Conservation (phyloP, 2,113 vertebrate species). For the Hippolais icterina region DNA sequence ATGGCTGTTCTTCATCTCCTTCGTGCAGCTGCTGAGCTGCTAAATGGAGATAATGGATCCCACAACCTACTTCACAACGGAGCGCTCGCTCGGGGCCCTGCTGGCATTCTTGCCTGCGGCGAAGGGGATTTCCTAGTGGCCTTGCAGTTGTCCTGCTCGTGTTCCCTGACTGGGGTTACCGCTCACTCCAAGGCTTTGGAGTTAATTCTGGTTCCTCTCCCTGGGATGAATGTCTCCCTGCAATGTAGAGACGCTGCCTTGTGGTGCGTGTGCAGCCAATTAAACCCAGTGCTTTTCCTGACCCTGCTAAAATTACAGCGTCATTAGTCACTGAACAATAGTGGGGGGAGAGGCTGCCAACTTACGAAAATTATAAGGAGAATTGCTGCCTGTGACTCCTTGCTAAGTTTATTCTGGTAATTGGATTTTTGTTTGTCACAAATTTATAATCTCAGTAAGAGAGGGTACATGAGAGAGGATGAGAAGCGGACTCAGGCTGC, state of each 20-base stretch:
- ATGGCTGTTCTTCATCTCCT: background rate
- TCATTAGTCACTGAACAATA: constrained; percentile 8
- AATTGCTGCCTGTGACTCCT: background rate
- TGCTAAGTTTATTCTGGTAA: background rate
- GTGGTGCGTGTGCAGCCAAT: background rate
- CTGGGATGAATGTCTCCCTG: background rate
- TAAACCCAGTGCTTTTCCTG: constrained; percentile 29
- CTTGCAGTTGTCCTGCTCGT: background rate
- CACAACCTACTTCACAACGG: background rate
- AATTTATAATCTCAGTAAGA: background rate
- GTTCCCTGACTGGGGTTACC: background rate
- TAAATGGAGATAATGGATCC: constrained; percentile 22
- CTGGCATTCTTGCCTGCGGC: background rate
- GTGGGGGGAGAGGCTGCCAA: background rate
- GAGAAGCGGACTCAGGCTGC: accelerated
- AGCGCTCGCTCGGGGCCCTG: background rate
- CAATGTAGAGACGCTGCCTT: background rate
- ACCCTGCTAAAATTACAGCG: constrained; percentile 13
- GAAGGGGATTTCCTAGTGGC: background rate
- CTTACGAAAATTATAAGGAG: background rate
- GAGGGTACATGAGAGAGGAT: background rate
- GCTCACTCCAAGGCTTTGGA: background rate
- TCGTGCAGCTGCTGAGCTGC: background rate
- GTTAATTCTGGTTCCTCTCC: background rate
- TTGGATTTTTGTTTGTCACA: background rate